Evolutionary conservation across 2,113 vertebrate genomes (phyloP).

Genomic region (Cebus imitator): DNA sequence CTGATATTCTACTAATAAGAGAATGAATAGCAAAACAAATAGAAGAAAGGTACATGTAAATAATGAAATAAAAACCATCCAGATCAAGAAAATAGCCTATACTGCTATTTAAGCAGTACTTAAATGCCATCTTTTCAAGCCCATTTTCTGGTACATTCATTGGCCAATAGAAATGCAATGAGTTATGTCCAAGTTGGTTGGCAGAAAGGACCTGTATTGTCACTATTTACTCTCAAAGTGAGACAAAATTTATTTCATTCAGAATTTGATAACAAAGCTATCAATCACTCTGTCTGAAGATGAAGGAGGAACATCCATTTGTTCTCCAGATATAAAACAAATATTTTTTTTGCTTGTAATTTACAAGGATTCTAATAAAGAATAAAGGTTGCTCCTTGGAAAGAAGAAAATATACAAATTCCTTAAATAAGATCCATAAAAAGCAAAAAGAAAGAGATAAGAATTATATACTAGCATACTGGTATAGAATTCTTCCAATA

Average conservation of each 20-base stretch:
- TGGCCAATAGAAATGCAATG: not conserved
- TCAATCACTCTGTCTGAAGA: conserved; percentile 46
- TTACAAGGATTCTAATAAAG: not conserved
- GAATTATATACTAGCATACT: not conserved
- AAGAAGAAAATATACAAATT: not conserved
- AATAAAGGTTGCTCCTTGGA: not conserved
- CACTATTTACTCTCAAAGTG: conserved; percentile 46
- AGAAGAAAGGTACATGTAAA: not conserved
- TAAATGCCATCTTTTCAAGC: not conserved
- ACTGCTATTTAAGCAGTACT: not conserved
- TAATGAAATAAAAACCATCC: not conserved
- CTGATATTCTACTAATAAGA: not conserved
- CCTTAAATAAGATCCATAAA: conserved; percentile 29
- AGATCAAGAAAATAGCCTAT: not conserved
- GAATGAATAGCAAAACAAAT: not conserved
- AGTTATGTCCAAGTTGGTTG: not conserved
- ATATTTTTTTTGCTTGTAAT: conserved; percentile 12
- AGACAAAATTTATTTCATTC: conserved; percentile 66
- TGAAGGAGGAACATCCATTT: not conserved
- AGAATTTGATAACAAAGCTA: conserved; percentile 51
- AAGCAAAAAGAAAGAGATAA: not conserved
- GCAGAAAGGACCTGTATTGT: not conserved
- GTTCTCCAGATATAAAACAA: conserved; percentile 14
- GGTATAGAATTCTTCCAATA: not conserved
- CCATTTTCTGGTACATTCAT: not conserved